Conservation (phyloP, 1,140 invertebrate genomes). For the Drosophila virilis region DNA sequence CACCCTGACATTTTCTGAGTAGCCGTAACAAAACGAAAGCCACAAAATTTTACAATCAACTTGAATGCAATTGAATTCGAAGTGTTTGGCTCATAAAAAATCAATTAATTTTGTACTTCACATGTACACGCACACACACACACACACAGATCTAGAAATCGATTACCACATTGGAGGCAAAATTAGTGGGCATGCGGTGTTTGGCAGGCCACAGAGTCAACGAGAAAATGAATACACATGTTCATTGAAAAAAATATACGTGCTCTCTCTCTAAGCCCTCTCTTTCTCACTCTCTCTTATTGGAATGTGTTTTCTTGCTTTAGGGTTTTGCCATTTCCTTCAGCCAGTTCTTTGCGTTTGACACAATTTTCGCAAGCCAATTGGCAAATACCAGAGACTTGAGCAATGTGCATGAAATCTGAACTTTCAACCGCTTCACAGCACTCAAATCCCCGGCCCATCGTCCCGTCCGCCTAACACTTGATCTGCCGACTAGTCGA, state of each 20-base stretch:
- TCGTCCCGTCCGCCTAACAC: neutral
- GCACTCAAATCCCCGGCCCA: neutral
- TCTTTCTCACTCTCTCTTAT: neutral
- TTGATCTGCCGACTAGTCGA: neutral
- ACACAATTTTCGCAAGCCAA: constrained; percentile 56
- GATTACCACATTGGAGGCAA: constrained; percentile 44
- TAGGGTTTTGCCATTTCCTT: constrained; percentile 42
- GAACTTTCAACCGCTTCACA: constrained; percentile 9
- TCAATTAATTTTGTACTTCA: constrained; percentile 75
- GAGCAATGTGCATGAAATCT: constrained; percentile 26
- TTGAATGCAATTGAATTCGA: constrained; percentile 67
- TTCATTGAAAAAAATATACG: constrained; percentile 60
- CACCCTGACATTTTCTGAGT: neutral
- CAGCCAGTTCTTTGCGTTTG: constrained; percentile 32
- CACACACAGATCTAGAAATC: constrained; percentile 29
- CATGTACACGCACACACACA: constrained; percentile 45
- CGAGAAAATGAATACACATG: constrained; percentile 76
- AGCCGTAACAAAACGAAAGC: neutral
- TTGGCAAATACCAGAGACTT: constrained; percentile 37
- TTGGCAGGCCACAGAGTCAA: constrained; percentile 59
- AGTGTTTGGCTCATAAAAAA: constrained; percentile 67
- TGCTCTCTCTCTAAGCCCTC: neutral
- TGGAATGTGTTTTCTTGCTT: constrained; percentile 14
- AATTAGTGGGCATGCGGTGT: constrained; percentile 27
- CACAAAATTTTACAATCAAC: constrained; percentile 50